phyloP scores from a whole-genome alignment of 2,797 vertebrate species.

The Sphaeramia orbicularis region DNA sequence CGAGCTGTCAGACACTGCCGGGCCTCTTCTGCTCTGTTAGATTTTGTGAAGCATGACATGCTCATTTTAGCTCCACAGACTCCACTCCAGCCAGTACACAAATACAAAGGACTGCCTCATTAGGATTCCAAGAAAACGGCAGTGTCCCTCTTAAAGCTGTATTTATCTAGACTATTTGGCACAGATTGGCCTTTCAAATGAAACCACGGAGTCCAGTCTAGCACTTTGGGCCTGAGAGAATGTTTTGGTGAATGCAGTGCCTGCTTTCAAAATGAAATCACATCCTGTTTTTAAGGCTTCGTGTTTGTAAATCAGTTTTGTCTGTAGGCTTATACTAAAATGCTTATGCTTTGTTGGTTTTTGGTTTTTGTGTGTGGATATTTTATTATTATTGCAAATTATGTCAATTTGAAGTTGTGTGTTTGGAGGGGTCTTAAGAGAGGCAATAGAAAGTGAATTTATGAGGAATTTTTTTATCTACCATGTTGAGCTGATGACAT shows the following conservation, averaged over 20 bases:
- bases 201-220: conserved; percentile 50
- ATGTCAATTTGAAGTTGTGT: too few relatives aligned
- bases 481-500: too few relatives aligned
- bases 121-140: conserved; percentile 80
- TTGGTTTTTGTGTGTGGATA: too few relatives aligned
- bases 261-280: conserved; percentile 46
- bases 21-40: conserved; percentile 61
- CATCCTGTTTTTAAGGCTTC: conserved; percentile 34
- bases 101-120: conserved; percentile 87
- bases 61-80: conserved; percentile 77
- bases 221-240: conserved; percentile 63
- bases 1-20: conserved; percentile 62
- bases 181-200: conserved; percentile 56
- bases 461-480: too few relatives aligned
- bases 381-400: too few relatives aligned
- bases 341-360: too few relatives aligned
- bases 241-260: conserved; percentile 58
- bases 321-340: too few relatives aligned
- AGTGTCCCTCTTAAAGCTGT: conserved; percentile 68
- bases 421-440: too few relatives aligned
- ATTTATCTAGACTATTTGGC: conserved; percentile 79
- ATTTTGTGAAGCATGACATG: conserved; percentile 75
- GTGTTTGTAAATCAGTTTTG: too few relatives aligned
- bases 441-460: too few relatives aligned
- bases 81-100: conserved; percentile 72